Percentiles rank a stretch among this genome's conserved stretches.
These are phyloP conservation scores for Turdus rufiventris DNA, from an alignment of 2,113 vertebrate genomes.

Conservation along the genomic window DNA sequence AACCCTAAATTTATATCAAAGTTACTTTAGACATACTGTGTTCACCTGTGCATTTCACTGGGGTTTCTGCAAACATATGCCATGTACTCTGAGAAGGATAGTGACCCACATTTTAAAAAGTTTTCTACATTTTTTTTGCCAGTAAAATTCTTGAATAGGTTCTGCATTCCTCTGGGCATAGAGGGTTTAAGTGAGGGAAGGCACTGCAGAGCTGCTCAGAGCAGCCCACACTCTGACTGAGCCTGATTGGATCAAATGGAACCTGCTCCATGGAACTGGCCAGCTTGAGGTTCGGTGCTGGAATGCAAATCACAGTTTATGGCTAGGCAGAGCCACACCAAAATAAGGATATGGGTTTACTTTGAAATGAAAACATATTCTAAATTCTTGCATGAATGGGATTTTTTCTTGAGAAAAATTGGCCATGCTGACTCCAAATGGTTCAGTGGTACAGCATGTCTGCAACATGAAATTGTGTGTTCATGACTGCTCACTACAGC, in stretches of 20 bases:
- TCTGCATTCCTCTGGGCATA: not conserved
- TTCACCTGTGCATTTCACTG: not conserved
- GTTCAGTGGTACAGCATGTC: not conserved
- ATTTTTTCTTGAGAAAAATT: not conserved
- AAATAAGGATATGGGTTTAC: not conserved
- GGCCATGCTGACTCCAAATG: not conserved
- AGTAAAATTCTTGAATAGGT: not conserved
- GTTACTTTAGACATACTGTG: not conserved
- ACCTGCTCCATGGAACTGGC: not conserved
- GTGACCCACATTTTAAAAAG: not conserved
- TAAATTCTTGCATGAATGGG: not conserved
- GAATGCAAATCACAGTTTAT: not conserved
- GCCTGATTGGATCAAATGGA: not conserved
- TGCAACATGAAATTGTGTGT: not conserved
- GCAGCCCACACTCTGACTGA: not conserved
- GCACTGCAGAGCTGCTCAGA: not conserved
- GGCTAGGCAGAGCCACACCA: not conserved
- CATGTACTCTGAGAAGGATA: not conserved
- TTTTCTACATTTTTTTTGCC: not conserved
- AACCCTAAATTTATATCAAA: not conserved
- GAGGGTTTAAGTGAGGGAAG: not conserved
- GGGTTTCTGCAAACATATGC: not conserved
- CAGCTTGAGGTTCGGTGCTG: not conserved
- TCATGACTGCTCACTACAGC: not conserved
- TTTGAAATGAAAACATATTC: not conserved